phyloP scores from a whole-genome alignment of 2,113 vertebrate genomes.

The Nettapus auritus region DNA sequence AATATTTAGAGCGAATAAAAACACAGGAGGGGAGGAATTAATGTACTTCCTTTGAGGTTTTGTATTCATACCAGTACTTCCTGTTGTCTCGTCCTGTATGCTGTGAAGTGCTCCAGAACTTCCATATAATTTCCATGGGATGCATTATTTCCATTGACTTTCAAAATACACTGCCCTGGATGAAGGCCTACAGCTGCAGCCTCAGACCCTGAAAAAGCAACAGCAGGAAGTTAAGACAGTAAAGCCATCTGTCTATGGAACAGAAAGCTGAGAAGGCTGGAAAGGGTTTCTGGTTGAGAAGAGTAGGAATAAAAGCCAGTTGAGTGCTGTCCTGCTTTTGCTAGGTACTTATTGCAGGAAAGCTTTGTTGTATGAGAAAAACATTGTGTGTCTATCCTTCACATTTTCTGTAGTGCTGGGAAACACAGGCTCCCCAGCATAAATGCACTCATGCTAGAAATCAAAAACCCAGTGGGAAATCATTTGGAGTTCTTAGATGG shows the following conservation, averaged over 20 bases:
- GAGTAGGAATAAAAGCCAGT: background rate
- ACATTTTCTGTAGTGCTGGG: background rate
- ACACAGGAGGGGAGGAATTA: background rate
- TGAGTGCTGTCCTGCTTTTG: background rate
- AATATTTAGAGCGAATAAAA: background rate
- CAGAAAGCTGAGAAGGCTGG: background rate
- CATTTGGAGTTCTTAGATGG: background rate
- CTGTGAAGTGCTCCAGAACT: conserved; percentile 92
- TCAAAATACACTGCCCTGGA: conserved; percentile 92
- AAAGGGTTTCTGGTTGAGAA: background rate
- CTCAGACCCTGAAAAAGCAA: conserved; percentile 82
- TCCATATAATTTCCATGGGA: conserved; percentile 79
- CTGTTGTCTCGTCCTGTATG: conserved; percentile 81
- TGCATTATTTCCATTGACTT: conserved; percentile 91
- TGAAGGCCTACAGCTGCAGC: conserved; percentile 89
- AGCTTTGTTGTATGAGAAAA: background rate
- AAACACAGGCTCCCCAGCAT: background rate
- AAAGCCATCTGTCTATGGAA: background rate
- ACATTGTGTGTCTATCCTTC: background rate
- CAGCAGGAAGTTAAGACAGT: background rate
- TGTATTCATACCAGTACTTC: conserved; percentile 74
- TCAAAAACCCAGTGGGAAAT: background rate
- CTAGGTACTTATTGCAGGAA: background rate
- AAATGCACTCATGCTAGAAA: background rate
- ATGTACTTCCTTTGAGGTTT: background rate